Evolutionary conservation across 2,113 vertebrate species (phyloP).

Genomic region (Paramormyrops kingsleyae): DNA sequence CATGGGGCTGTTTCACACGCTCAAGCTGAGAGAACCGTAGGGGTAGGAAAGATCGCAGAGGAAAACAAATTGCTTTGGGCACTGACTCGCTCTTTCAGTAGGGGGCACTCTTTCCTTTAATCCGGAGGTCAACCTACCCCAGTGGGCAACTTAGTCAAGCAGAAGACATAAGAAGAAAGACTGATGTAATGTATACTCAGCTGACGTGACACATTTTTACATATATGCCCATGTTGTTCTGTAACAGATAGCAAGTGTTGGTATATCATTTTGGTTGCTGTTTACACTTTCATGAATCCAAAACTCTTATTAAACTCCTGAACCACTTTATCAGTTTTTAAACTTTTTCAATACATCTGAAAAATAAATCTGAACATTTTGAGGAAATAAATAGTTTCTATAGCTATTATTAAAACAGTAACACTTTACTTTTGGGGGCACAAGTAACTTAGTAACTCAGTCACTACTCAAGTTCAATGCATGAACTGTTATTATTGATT

Average conservation of each 20-base stretch:
- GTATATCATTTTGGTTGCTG: not conserved
- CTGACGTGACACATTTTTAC: not conserved
- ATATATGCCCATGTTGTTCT: not conserved
- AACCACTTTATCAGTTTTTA: not conserved
- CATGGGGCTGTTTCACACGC: not conserved
- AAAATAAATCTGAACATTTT: not conserved
- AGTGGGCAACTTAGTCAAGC: not conserved
- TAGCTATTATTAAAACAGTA: not conserved
- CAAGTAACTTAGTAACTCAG: not conserved
- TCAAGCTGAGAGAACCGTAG: not conserved
- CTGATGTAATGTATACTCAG: not conserved
- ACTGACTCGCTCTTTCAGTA: conserved; percentile 9
- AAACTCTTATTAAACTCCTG: not conserved
- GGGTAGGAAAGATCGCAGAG: not conserved
- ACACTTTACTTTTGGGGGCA: not conserved
- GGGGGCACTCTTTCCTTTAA: conserved; percentile 25
- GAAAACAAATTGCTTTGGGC: not conserved
- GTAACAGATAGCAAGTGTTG: not conserved
- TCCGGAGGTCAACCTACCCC: conserved; percentile 2
- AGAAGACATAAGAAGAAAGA: not conserved
- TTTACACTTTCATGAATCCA: not conserved
- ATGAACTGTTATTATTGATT: not conserved
- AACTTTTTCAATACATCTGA: not conserved
- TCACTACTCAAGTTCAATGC: not conserved
- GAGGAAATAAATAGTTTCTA: not conserved